Conservation (phyloP, 2,888 invertebrate species). For the Serripes groenlandicus region DNA sequence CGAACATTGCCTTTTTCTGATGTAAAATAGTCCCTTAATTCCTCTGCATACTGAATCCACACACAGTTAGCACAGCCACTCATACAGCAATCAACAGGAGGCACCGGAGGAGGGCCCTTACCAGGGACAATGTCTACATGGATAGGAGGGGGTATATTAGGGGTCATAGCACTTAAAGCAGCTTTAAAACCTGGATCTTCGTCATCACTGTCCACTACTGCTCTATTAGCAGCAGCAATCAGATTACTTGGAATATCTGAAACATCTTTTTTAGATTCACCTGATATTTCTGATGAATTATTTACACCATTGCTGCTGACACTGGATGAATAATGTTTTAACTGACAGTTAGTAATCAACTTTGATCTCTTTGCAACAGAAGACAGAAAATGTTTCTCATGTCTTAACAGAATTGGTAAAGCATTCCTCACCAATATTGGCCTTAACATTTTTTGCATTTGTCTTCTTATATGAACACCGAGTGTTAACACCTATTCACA, state of each 20-base stretch:
- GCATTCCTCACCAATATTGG: too few species aligned
- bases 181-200: constrained; percentile 47
- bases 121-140: constrained; percentile 73
- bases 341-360: neutral
- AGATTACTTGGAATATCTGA: neutral
- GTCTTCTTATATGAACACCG: too few species aligned
- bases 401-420: too few species aligned
- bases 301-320: neutral
- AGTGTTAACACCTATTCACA: too few species aligned
- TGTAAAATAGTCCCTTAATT: constrained; percentile 87
- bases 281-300: too few species aligned
- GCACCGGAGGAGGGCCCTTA: constrained; percentile 88
- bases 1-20: constrained; percentile 91
- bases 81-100: constrained; percentile 95
- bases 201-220: constrained; percentile 1
- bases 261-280: too few species aligned
- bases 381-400: too few species aligned
- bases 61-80: constrained; percentile 97
- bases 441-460: too few species aligned
- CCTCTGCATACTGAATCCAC: constrained; percentile 95
- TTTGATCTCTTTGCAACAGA: too few species aligned
- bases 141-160: constrained; percentile 36
- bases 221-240: neutral
- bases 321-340: neutral
- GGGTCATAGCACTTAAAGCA: constrained; percentile 60